Evolutionary conservation across 2,888 invertebrate species (phyloP), one percentile per base, ranked within the genome.

Genomic region (Biston stratarius): DNA sequence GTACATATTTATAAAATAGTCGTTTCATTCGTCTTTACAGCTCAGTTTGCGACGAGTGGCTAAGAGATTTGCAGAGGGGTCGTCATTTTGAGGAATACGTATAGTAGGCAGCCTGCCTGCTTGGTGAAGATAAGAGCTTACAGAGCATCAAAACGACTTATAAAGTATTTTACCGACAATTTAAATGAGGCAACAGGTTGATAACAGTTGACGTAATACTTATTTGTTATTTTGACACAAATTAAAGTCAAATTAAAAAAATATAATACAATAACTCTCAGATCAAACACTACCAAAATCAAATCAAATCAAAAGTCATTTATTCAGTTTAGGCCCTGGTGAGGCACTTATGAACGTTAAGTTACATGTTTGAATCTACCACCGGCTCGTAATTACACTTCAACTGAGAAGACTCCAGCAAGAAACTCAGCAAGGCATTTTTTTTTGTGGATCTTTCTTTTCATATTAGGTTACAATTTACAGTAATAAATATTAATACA

Each of bases 61-160:
- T 63, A 62, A 60, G 71, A 75, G 69, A 74, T 71, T 62, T 73
- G 47, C 71, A 76, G 73, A 70, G 76, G 74, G 67, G 51, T 55
- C 67, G 69, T 76, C 74, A 63, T 71, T 65, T 71, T 69, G 63
- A 74, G 70, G 69, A 45, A 59, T 58, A 66, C 68, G 71, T 76
- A 79, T 24, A 24, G 24, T 24, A 24, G 24, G 24, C 3, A 24
- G 82, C 82, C 83, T 80, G 85, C 83, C 90, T 90, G 90, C 77
- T 77, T 76, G 74, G 76, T 74, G 78, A 78, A 83, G 91, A 91
- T 91, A 91, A 91, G 87, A 84, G 83, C 85, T 86, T 84, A 85
- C 83, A 82, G 74, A 80, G 83, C 79, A 86, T 87, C 89, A 86
- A 87, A 86, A 83, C 77, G 79, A 82, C 85, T 89, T 89, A 88